phyloP scores from a whole-genome alignment of 2,113 vertebrate genomes.

The Panurus biarmicus region DNA sequence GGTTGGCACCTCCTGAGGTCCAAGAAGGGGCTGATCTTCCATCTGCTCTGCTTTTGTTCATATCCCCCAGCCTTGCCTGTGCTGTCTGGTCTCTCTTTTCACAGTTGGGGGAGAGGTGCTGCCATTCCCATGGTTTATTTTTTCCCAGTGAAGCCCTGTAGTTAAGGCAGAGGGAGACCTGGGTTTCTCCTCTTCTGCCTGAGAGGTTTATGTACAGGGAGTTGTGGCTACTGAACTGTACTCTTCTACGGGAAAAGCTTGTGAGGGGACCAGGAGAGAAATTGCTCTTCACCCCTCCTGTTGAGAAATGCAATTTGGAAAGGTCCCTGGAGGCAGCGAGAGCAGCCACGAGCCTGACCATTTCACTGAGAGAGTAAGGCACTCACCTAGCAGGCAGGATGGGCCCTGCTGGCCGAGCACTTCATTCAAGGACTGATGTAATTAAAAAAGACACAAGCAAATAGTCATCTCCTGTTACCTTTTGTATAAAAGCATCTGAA shows the following conservation, averaged over 20 bases:
- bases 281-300: background rate
- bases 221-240: background rate
- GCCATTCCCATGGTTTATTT: background rate
- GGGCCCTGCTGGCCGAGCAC: accelerated
- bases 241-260: background rate
- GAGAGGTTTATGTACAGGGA: background rate
- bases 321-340: background rate
- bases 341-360: background rate
- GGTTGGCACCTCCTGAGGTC: background rate
- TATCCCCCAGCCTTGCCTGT: background rate
- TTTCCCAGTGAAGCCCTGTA: background rate
- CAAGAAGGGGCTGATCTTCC: background rate
- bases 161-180: background rate
- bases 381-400: background rate
- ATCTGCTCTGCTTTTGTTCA: background rate
- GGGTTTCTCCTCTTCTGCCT: background rate
- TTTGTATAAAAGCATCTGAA: constrained; percentile 22
- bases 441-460: constrained; percentile 30
- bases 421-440: background rate
- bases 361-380: background rate
- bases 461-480: background rate
- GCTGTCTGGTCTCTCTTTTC: background rate
- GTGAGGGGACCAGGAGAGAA: background rate
- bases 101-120: background rate
- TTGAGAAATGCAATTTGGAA: constrained; percentile 38